Conservation (phyloP, 2,113 vertebrate genomes). For the Zapus hudsonius region DNA sequence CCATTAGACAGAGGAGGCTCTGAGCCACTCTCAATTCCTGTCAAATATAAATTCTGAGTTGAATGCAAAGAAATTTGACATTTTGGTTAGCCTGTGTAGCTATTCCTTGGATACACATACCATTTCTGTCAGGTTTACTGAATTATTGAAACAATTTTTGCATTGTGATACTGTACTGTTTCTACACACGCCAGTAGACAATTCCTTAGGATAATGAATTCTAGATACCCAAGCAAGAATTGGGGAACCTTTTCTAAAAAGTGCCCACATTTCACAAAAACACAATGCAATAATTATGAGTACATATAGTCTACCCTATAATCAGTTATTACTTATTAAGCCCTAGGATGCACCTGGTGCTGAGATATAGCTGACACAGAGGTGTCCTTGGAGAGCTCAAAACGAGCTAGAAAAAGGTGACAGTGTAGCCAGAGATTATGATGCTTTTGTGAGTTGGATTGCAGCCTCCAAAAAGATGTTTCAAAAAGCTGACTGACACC, state of each 20-base stretch:
- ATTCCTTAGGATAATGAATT: slow-evolving; percentile 7
- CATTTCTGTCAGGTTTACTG: slow-evolving; percentile 36
- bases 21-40: neutral
- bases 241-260: neutral
- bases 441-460: neutral
- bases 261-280: neutral
- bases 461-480: neutral
- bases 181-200: neutral
- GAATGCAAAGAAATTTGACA: slow-evolving; percentile 22
- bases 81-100: neutral
- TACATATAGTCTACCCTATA: neutral
- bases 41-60: neutral
- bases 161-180: neutral
- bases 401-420: neutral
- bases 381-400: neutral
- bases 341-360: neutral
- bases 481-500: neutral
- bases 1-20: neutral
- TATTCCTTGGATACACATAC: neutral
- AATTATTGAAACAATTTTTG: slow-evolving; percentile 52
- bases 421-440: neutral
- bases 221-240: neutral
- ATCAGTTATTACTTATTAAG: neutral
- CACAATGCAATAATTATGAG: neutral
- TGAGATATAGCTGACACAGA: neutral